Evolutionary conservation across 2,797 vertebrate genomes (phyloP).

Genomic region (Argya squamiceps): DNA sequence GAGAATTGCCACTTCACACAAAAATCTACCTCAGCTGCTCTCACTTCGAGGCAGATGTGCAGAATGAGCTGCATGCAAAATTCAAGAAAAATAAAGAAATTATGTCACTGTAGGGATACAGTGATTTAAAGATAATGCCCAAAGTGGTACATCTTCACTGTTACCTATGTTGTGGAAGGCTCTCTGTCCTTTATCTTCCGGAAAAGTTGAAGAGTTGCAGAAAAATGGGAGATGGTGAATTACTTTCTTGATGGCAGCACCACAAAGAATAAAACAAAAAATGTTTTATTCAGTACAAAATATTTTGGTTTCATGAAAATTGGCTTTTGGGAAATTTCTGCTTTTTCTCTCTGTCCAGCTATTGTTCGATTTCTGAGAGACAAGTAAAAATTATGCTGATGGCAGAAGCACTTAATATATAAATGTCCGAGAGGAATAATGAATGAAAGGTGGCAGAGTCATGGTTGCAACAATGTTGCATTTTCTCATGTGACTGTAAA

Average conservation of each 20-base stretch:
- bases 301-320: background rate
- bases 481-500: background rate
- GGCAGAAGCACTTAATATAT: background rate
- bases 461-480: background rate
- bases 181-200: background rate
- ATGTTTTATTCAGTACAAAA: background rate
- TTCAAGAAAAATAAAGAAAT: constrained; percentile 8
- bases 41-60: background rate
- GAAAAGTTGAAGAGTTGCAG: background rate
- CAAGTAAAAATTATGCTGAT: background rate
- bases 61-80: background rate
- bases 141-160: background rate
- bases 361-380: background rate
- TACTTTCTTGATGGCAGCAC: background rate
- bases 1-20: background rate
- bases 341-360: background rate
- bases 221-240: background rate
- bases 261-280: background rate
- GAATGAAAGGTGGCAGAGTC: background rate
- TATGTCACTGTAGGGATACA: background rate
- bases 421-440: background rate
- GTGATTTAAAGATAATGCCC: background rate
- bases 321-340: background rate
- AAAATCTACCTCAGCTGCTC: background rate
- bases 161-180: background rate